phyloP scores from a whole-genome alignment of 2,113 vertebrate species.

The Xenopus borealis region DNA sequence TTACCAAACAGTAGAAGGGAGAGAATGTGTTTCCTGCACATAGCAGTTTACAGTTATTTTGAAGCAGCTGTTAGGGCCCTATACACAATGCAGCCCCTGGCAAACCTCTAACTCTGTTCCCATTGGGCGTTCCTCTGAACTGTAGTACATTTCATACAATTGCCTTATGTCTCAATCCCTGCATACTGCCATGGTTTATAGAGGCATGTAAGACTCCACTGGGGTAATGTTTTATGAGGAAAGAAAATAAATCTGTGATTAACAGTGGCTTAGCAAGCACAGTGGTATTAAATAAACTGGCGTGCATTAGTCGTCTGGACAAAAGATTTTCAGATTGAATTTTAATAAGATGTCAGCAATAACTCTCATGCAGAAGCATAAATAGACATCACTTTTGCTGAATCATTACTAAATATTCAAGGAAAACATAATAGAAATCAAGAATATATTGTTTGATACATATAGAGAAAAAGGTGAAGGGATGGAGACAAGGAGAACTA shows the following conservation, averaged over 20 bases:
- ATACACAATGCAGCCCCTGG: constrained; percentile 2
- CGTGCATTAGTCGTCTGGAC: background rate
- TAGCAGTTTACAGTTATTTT: background rate
- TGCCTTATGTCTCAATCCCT: background rate
- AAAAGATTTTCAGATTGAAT: background rate
- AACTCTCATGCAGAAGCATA: too few relatives aligned
- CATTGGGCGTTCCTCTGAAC: background rate
- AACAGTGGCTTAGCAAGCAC: background rate
- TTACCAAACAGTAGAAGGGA: background rate
- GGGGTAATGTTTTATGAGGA: background rate
- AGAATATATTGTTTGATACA: too few relatives aligned
- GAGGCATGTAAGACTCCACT: background rate
- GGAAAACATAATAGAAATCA: too few relatives aligned
- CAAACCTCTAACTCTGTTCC: background rate
- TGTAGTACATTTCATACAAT: background rate
- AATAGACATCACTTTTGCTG: too few relatives aligned
- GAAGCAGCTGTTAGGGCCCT: background rate
- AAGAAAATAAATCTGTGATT: background rate
- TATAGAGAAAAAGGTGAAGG: too few relatives aligned
- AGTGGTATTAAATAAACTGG: background rate
- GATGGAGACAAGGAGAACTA: too few relatives aligned
- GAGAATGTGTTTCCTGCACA: background rate
- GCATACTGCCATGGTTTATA: background rate
- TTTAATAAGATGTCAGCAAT: background rate
- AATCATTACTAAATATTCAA: too few relatives aligned